phyloP scores from a whole-genome alignment of 2,113 vertebrate species.

The Sorex araneus region DNA sequence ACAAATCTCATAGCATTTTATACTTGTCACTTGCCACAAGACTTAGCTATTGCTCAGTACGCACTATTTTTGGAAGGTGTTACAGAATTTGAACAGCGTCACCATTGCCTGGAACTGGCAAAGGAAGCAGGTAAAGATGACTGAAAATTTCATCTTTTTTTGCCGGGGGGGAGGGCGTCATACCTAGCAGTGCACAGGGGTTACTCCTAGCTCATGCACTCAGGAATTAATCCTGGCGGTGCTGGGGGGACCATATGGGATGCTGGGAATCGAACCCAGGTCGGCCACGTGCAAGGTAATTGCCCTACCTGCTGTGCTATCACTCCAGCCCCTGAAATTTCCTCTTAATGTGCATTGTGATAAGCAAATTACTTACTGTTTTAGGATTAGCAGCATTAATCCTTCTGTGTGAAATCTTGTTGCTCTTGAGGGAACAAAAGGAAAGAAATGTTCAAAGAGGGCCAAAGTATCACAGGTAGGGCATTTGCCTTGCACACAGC shows the following conservation, averaged over 20 bases:
- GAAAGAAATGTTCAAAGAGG: background rate
- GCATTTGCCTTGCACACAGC: too few relatives aligned
- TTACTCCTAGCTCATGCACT: too few relatives aligned
- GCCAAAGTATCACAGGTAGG: too few relatives aligned
- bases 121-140: slow-evolving; percentile 92
- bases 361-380: background rate
- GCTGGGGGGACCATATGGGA: too few relatives aligned
- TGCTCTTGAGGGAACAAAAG: slow-evolving; percentile 14
- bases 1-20: slow-evolving; percentile 96
- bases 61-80: slow-evolving; percentile 95
- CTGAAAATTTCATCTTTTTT: background rate
- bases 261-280: too few relatives aligned
- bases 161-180: too few relatives aligned
- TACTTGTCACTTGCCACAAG: slow-evolving; percentile 94
- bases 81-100: slow-evolving; percentile 93
- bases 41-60: slow-evolving; percentile 93
- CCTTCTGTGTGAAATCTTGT: slow-evolving; percentile 43
- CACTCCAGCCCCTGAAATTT: too few relatives aligned
- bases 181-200: too few relatives aligned
- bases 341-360: background rate
- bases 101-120: slow-evolving; percentile 94
- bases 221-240: too few relatives aligned
- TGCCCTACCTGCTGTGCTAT: too few relatives aligned
- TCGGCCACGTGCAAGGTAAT: too few relatives aligned
- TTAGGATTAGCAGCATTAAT: slow-evolving; percentile 34